Conservation (phyloP, 2,113 vertebrate genomes). For the Onychostruthus taczanowskii region DNA sequence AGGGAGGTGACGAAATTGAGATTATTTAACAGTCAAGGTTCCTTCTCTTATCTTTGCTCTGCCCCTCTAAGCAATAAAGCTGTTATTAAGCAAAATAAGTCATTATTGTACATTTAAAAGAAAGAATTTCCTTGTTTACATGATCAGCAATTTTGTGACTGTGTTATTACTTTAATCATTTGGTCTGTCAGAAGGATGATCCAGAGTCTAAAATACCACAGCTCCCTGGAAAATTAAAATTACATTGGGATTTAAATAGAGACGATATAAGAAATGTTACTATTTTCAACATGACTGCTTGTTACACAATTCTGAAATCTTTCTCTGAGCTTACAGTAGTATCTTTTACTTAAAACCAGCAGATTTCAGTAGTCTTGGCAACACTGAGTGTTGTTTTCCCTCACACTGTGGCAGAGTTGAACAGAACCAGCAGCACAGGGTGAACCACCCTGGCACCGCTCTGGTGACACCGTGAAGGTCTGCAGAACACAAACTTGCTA, state of each 20-base stretch:
- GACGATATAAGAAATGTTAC: neutral
- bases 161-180: neutral
- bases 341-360: neutral
- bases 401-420: neutral
- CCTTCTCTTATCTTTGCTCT: neutral
- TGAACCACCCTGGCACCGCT: neutral
- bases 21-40: neutral
- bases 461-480: neutral
- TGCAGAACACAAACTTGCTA: neutral
- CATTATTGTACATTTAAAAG: neutral
- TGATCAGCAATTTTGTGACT: neutral
- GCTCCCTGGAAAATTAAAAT: neutral
- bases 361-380: conserved; percentile 15
- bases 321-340: neutral
- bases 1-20: neutral
- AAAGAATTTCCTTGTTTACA: neutral
- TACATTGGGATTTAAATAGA: neutral
- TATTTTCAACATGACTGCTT: neutral
- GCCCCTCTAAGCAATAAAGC: neutral
- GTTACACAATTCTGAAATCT: neutral
- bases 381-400: neutral
- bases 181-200: neutral
- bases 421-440: neutral
- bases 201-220: neutral
- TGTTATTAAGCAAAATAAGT: neutral